Base-by-base conservation (phyloP, 1,140 invertebrate species). In the Drosophila varians region DNA sequence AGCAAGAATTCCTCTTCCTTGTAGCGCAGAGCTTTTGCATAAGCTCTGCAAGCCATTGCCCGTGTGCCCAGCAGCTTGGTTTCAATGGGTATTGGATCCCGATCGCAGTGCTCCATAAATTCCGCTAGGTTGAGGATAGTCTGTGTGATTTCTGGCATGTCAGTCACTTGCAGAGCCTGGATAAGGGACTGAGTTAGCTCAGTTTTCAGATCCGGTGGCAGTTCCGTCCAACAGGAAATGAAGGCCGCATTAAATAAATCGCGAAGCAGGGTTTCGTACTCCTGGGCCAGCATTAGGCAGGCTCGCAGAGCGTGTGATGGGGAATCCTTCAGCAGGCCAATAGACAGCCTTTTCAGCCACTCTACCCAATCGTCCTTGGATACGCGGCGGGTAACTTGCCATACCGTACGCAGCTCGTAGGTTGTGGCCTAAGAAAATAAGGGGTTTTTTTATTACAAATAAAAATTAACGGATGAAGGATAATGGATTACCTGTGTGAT, bases 61-160 rank as follows among this genome's bases (percentile, higher is more conserved):
- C 95, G 92, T 64, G 96, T 95, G 0, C 96, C 96, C 0, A 97
- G 89, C 14, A 99, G 91, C 46, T 96, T 95, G 0, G 96, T 94
- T 58, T 98, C 95, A 16, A 99, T 93, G 0, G 98, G 98, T 52
- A 99, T 92, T 0, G 97, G 96, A 11, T 98, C 98, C 61, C 97
- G 97, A 88, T 99, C 99, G 90, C 98, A 99, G 89, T 99, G 99
- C 82, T 99, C 99, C 97, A 99, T 99, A 82, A 99, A 99, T 92
- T 99, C 99, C 0, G 98, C 98, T 21, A 99, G 92, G 92, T 99
- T 99, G 1, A 99, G 92, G 58, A 99, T 96, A 0, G 98, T 98
- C 88, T 99, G 98, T 0, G 98, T 99, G 25, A 99, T 96, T 91
- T 99, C 99, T 0, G 98, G 97, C 47, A 99, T 94, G 89, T 99